Evolutionary conservation across 2,888 invertebrate genomes (phyloP), one percentile per base, ranked within the genome.

Genomic region (Acleris holmiana): DNA sequence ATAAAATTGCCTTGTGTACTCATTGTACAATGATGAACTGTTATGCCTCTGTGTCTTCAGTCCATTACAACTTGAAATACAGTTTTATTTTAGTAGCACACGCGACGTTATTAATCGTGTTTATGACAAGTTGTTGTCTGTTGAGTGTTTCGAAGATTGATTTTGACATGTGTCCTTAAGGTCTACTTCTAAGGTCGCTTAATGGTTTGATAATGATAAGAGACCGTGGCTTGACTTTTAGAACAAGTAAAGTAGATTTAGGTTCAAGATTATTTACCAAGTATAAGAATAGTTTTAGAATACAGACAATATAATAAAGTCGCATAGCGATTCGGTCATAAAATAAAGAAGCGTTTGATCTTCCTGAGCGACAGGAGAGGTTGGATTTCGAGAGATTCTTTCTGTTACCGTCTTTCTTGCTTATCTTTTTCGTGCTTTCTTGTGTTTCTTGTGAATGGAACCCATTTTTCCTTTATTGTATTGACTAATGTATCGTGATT

Each of bases 131-230:
- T 18, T 55, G 65, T 60, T 65, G 64, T 64, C 54, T 29, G 44
- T 55, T 19, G 64, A 60, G 54, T 59, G 55, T 25, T 60, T 25
- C 29, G 17, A 54, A 59, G 65, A 60, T 65, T 60, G 54, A 55
- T 55, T 65, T 55, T 65, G 65, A 35, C 59, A 65, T 35, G 35
- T 60, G 59, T 49, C 59, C 65, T 65, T 44, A 60, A 44, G n/a
- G 21, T 29, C 46, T 13, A 7, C 48, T 41, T 18, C 18, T 47
- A 47, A 60, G 51, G 29, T 60, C 51, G 44, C 46, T 23, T 29
- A 8, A 51, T 35, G 8, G 19, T 18, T 8, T 21, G 40, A 53
- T 40, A 6, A 35, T 40, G 35, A 18, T 13, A 2, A 19, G 25
- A 50, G 18, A 13, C 18, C 51, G 29, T 18, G 29, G 6, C 13